These are phyloP conservation scores for Odontamblyopus lacepedii DNA, from an alignment of 2,797 vertebrate species.

Conservation along the genomic window DNA sequence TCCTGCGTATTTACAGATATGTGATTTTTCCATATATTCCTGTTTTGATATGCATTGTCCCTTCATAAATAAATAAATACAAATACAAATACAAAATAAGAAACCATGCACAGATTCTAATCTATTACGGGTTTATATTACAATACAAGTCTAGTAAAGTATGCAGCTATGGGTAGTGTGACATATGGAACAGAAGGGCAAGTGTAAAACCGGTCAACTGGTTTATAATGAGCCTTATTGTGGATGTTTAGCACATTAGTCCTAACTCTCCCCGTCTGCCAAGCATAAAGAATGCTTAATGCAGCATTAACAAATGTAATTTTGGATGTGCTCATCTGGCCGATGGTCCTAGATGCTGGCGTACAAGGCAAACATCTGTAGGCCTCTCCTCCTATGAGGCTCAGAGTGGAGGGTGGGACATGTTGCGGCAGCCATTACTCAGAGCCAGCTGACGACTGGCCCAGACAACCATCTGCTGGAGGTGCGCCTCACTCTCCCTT, in stretches of 20 bases:
- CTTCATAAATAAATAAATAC: no score
- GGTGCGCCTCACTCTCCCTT: slow-evolving; percentile 64
- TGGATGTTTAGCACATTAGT: slow-evolving; percentile 6
- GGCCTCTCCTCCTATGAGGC: slow-evolving; percentile 54
- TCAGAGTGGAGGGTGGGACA: slow-evolving; percentile 49
- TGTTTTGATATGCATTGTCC: no score
- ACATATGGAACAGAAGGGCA: neutral
- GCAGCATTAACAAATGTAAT: slow-evolving; percentile 64
- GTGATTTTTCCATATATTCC: no score
- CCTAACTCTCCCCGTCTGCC: slow-evolving; percentile 28
- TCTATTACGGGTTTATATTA: neutral
- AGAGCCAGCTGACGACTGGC: slow-evolving; percentile 52
- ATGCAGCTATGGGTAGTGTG: neutral
- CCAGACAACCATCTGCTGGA: slow-evolving; percentile 75
- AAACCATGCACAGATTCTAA: neutral
- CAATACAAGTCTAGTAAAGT: neutral
- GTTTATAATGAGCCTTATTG: slow-evolving; percentile 3
- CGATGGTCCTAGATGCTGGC: slow-evolving; percentile 42
- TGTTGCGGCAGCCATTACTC: slow-evolving; percentile 68
- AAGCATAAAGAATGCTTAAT: slow-evolving; percentile 50
- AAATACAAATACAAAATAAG: no score
- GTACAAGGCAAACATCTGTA: slow-evolving; percentile 72
- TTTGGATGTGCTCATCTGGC: slow-evolving; percentile 54
- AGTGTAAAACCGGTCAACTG: neutral
- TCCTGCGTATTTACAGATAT: no score